Evolutionary conservation across 2,113 vertebrate genomes (phyloP).

Genomic region (Motacilla tschutschensis): DNA sequence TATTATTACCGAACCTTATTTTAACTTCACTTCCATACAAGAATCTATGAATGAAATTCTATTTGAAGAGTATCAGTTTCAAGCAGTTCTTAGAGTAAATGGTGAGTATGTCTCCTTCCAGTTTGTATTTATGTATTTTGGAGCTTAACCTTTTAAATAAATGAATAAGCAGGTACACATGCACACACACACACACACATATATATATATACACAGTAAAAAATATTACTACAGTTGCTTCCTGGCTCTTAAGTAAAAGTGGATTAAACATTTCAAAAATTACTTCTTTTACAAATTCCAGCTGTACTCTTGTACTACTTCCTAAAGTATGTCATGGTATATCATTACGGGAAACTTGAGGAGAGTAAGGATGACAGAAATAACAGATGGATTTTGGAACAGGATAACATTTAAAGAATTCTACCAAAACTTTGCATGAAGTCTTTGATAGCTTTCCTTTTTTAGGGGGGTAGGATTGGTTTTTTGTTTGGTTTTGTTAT

Average conservation of each 20-base stretch:
- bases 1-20: conserved; percentile 95
- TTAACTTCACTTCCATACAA: conserved; percentile 96
- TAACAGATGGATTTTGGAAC: neutral
- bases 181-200: neutral
- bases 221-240: neutral
- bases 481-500: neutral
- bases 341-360: neutral
- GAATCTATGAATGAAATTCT: conserved; percentile 99
- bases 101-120: conserved; percentile 69
- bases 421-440: neutral
- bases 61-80: conserved; percentile 98
- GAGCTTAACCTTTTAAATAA: neutral
- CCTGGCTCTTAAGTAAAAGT: neutral
- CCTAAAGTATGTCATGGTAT: neutral
- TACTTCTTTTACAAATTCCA: neutral
- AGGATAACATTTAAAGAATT: neutral
- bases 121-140: neutral
- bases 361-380: neutral
- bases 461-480: rapidly evolving
- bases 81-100: conserved; percentile 90
- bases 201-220: neutral
- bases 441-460: neutral
- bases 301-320: neutral
- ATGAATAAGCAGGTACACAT: neutral
- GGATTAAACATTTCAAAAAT: neutral